Evolutionary conservation across 2,113 vertebrate genomes (phyloP).

Genomic region (Physeter macrocephalus): DNA sequence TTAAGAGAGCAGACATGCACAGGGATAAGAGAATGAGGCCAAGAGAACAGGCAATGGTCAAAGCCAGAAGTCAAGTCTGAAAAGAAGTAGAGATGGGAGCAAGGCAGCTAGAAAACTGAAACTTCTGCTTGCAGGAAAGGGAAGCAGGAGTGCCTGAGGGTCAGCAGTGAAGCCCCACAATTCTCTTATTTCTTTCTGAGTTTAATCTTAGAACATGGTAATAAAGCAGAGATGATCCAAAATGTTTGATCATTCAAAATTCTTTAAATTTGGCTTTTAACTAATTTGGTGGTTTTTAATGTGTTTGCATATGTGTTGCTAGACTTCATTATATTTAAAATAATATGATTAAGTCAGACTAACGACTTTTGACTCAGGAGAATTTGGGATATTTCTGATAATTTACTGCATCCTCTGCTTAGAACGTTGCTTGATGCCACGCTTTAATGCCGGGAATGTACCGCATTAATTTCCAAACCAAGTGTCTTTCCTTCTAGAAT

Average conservation of each 20-base stretch:
- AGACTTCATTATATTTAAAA: slow-evolving; percentile 47
- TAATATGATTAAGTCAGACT: slow-evolving; percentile 27
- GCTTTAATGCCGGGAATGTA: slow-evolving; percentile 1
- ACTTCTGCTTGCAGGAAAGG: not conserved
- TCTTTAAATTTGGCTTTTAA: slow-evolving; percentile 1
- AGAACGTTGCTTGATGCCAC: slow-evolving; percentile 28
- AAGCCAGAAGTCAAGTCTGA: not conserved
- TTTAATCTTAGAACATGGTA: slow-evolving; percentile 26
- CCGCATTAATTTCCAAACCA: not conserved
- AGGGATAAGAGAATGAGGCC: not conserved
- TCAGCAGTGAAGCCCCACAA: not conserved
- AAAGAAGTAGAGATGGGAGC: not conserved
- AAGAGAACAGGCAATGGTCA: not conserved
- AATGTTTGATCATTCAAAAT: slow-evolving; percentile 10
- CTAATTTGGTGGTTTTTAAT: slow-evolving; percentile 12
- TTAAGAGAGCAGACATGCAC: not conserved
- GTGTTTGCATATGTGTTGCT: slow-evolving; percentile 28
- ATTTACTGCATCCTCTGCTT: not conserved
- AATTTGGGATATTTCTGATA: slow-evolving; percentile 28
- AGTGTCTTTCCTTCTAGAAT: slow-evolving; percentile 33
- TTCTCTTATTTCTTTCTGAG: not conserved
- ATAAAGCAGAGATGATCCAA: not conserved
- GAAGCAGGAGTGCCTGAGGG: not conserved
- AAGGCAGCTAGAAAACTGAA: not conserved
- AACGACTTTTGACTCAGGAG: slow-evolving; percentile 5